Evolutionary conservation across 2,888 invertebrate genomes (phyloP), one percentile per base, ranked within the genome.

Genomic region (Cremastinae sp.): DNA sequence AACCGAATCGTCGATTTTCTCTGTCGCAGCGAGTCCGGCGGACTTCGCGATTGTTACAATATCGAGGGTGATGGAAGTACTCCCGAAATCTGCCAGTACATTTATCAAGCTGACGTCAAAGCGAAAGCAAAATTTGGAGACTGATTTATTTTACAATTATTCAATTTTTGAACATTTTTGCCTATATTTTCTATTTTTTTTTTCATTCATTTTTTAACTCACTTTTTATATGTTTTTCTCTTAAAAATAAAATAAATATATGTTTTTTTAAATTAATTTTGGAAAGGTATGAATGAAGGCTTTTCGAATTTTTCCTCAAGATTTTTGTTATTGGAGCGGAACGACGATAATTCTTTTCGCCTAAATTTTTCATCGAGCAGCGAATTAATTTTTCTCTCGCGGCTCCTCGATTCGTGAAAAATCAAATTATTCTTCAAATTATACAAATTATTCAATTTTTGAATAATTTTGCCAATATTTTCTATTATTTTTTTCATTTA

Each of bases 11-110:
- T 68, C 12, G 78, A 80, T 18, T 70, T 84, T 64, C 77, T 88
- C n/a, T 88, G 88, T 75, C 82, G 84, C 79, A 74, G 75, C 49
- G 76, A 79, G 53, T 73, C 74, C 14, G 75, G 66, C 34, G 68
- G 71, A 10, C 68, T 79, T 12, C 74, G 76, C 4, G 81, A 81
- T 43, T 81, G 81, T 20, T 65, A 76, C 12, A 73, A 73, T 53
- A 80, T 80, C 9, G 51, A 22, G n/a, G 66, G 69, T 56, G 45
- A 54, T n/a, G 38, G 28, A 18, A 49, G 34, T 7, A 61, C 34
- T 20, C 43, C 43, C 5, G 58, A 73, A 9, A 49, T 16, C 38
- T 53, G 53, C 20, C 54, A 47, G 28, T 58, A 41, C 47, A 45
- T 59, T 7, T 71, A 75, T 64, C 68, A 53, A 7, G 75, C 78